These are phyloP conservation scores for Volucella zonaria DNA, from an alignment of 2,888 invertebrate genomes.

Conservation along the genomic window DNA sequence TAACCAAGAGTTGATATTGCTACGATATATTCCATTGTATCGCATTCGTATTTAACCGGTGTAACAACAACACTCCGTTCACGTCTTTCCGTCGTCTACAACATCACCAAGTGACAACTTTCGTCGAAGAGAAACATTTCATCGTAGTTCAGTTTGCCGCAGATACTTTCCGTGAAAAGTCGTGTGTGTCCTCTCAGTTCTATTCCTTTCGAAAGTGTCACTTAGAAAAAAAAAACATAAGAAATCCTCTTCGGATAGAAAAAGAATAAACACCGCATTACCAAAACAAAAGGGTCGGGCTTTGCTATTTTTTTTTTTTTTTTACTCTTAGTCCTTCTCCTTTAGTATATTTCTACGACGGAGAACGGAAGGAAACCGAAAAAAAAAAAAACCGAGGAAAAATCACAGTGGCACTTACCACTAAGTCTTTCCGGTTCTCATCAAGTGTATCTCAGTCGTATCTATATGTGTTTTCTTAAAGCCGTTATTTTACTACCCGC, in stretches of 20 bases:
- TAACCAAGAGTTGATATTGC: conserved; percentile 39
- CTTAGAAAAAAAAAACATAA: background rate
- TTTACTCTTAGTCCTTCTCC: background rate
- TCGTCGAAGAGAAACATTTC: conserved; percentile 62
- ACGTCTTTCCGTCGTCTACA: background rate
- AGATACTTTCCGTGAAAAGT: conserved; percentile 60
- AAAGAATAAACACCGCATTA: conserved; percentile 12
- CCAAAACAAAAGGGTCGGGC: conserved; percentile 54
- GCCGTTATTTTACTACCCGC: conserved; percentile 44
- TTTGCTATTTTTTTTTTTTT: conserved; percentile 37
- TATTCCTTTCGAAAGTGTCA: conserved; percentile 4
- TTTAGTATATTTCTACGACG: no score
- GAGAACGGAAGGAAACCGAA: background rate
- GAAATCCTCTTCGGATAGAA: conserved; percentile 13
- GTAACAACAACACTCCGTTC: conserved; percentile 44
- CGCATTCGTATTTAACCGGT: conserved; percentile 63
- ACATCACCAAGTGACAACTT: conserved; percentile 34
- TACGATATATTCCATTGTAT: conserved; percentile 58
- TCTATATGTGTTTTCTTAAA: conserved; percentile 7
- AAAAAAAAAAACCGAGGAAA: conserved; percentile 5
- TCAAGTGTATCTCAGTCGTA: background rate
- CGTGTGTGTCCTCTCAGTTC: conserved; percentile 34
- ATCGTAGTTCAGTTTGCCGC: conserved; percentile 67
- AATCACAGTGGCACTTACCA: conserved; percentile 1
- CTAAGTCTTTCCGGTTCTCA: conserved; percentile 11